phyloP scores from a whole-genome alignment of 1,140 invertebrate species.

The fruit fly (Drosophila melanogaster) region Release_6_plus_ISO1_MT NT_033779.5:2834001-2834500 shows the following conservation, averaged over 20 bases:
- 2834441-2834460: neutral
- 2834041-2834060: neutral
- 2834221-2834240: neutral
- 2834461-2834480: too few species aligned
- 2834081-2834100: constrained; percentile 38
- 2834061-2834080: constrained; percentile 28
- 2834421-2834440: neutral
- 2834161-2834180: constrained; percentile 68
- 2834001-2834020: constrained; percentile 14
- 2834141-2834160: constrained; percentile 52
- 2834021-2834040: neutral
- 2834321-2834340: constrained; percentile 30
- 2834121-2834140: constrained; percentile 14
- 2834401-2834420: neutral
- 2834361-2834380: constrained; percentile 18
- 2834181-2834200: constrained; percentile 40
- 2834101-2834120: constrained; percentile 78
- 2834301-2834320: constrained; percentile 48
- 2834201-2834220: constrained; percentile 2
- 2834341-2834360: constrained; percentile 16
- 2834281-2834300: constrained; percentile 38
- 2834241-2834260: neutral
- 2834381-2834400: neutral
- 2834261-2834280: constrained; percentile 33
- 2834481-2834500: too few species aligned